phyloP scores from a whole-genome alignment of 2,113 vertebrate genomes.

The Crocuta crocuta region DNA sequence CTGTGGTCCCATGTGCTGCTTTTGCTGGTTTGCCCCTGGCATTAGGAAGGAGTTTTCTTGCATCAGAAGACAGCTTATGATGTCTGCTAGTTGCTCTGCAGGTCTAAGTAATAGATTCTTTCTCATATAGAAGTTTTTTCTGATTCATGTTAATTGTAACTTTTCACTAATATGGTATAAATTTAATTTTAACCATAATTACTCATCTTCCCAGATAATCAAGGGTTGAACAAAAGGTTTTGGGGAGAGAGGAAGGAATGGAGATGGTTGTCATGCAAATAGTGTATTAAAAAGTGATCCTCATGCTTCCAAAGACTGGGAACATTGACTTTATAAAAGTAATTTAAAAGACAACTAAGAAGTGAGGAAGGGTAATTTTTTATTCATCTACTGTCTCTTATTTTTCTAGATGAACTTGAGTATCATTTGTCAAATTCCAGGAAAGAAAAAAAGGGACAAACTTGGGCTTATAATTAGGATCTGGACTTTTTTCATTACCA shows the following conservation, averaged over 20 bases:
- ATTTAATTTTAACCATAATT: slow-evolving; percentile 47
- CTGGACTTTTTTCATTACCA: neutral
- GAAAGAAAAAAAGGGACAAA: neutral
- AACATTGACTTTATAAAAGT: neutral
- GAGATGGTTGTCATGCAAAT: neutral
- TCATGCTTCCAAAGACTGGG: neutral
- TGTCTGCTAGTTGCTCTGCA: neutral
- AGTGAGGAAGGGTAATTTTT: neutral
- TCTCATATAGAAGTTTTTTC: slow-evolving; percentile 2
- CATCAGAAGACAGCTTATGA: neutral
- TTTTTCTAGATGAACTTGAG: slow-evolving; percentile 8
- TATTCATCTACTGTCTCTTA: neutral
- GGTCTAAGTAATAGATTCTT: neutral
- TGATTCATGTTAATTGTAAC: slow-evolving; percentile 8
- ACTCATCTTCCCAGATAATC: slow-evolving; percentile 21
- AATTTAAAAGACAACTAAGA: neutral
- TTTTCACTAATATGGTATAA: neutral
- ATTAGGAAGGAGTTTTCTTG: neutral
- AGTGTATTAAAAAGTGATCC: neutral
- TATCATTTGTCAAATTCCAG: neutral
- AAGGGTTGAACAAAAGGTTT: neutral
- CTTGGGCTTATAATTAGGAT: neutral
- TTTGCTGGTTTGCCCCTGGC: neutral
- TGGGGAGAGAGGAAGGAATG: neutral
- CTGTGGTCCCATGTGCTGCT: neutral